Evolutionary conservation across 1,140 invertebrate genomes (phyloP).

Genomic region (Zaprionus tsacasi): DNA sequence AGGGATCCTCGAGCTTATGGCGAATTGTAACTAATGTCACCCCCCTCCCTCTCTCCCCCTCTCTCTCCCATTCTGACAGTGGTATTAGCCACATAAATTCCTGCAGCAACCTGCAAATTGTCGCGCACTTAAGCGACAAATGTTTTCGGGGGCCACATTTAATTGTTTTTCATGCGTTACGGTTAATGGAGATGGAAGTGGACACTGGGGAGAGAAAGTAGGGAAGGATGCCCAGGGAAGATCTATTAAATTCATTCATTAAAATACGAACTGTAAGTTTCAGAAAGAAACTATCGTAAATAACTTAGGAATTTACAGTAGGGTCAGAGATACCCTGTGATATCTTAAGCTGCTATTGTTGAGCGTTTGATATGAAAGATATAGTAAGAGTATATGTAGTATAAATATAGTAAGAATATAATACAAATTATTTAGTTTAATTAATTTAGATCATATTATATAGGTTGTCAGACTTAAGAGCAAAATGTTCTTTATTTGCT

Average conservation of each 20-base stretch:
- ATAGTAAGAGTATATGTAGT: too few species aligned
- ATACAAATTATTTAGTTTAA: too few species aligned
- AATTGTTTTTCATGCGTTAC: conserved; percentile 24
- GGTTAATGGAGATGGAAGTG: conserved; percentile 39
- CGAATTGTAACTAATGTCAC: conserved; percentile 65
- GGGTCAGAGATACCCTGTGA: not conserved
- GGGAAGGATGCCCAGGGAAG: not conserved
- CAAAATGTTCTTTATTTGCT: too few species aligned
- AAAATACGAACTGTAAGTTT: not conserved
- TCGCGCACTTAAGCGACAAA: conserved; percentile 57
- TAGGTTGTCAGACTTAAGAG: too few species aligned
- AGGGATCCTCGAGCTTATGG: conserved; percentile 38
- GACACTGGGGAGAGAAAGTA: not conserved
- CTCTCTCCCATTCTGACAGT: not conserved
- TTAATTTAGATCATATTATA: too few species aligned
- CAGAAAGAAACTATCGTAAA: not conserved
- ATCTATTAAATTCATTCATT: not conserved
- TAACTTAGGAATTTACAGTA: not conserved
- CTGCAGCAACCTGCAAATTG: conserved; percentile 57
- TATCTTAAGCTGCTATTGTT: too few species aligned
- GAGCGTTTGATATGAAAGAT: too few species aligned
- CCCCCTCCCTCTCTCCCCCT: not conserved
- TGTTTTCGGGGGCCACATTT: conserved; percentile 30
- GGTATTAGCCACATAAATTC: conserved; percentile 44
- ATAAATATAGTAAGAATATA: too few species aligned